A percentile compares a stretch with the other conserved stretches of the same genome.
These are phyloP conservation scores for Scolopax mira DNA, from an alignment of 2,113 vertebrate genomes.

Conservation along the genomic window DNA sequence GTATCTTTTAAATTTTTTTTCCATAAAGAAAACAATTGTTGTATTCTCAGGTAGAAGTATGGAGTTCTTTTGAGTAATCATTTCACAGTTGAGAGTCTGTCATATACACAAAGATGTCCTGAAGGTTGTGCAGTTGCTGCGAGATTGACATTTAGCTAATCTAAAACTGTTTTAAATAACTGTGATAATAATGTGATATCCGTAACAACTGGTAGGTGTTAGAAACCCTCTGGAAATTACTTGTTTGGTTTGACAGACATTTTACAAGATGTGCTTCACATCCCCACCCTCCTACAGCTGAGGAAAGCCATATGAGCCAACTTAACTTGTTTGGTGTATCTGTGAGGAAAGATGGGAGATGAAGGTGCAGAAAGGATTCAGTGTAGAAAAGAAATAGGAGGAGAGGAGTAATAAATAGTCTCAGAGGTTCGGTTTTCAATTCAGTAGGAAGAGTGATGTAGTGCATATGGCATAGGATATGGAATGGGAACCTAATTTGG, in stretches of 20 bases:
- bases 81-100: background rate
- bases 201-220: constrained; percentile 45
- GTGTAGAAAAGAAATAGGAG: background rate
- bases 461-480: background rate
- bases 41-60: background rate
- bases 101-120: constrained; percentile 7
- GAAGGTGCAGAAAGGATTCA: background rate
- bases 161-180: constrained; percentile 45
- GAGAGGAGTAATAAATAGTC: background rate
- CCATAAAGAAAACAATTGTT: background rate
- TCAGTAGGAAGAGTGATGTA: background rate
- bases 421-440: background rate
- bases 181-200: constrained; percentile 45
- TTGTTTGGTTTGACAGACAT: constrained; percentile 18
- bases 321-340: background rate
- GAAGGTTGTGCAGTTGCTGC: constrained; percentile 11
- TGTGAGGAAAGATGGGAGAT: background rate
- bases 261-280: background rate
- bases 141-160: constrained; percentile 64
- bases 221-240: constrained; percentile 26
- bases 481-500: background rate
- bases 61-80: background rate
- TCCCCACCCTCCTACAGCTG: background rate
- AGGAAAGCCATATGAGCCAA: background rate
- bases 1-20: background rate